phyloP scores from a whole-genome alignment of 1,140 invertebrate genomes.

The Asobara japonica region DNA sequence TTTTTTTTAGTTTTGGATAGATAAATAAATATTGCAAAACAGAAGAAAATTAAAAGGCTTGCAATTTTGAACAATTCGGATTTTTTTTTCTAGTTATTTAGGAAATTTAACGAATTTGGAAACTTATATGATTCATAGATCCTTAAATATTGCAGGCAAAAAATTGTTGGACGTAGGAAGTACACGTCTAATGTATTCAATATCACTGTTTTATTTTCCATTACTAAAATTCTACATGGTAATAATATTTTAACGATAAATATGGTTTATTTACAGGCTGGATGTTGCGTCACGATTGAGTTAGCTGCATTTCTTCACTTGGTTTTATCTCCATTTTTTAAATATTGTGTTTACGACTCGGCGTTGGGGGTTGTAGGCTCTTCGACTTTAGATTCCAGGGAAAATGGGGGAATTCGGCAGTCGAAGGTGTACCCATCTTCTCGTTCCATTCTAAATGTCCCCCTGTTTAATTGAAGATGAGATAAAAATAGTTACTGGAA shows the following conservation, averaged over 20 bases:
- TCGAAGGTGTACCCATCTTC: slow-evolving; percentile 96
- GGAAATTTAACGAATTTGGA: no score
- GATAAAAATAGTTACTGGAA: no score
- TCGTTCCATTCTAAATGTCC: slow-evolving; percentile 95
- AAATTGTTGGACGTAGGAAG: no score
- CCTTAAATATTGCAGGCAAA: no score
- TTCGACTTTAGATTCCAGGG: slow-evolving; percentile 91
- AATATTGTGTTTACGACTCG: slow-evolving; percentile 45
- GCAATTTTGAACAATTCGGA: no score
- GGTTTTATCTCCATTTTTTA: not conserved
- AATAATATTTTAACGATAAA: not conserved
- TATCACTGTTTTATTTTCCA: not conserved
- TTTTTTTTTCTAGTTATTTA: no score
- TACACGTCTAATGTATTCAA: no score
- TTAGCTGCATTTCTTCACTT: not conserved
- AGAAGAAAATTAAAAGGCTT: no score
- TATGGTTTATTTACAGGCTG: not conserved
- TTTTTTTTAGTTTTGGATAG: no score
- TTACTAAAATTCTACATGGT: not conserved
- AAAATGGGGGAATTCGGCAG: slow-evolving; percentile 96
- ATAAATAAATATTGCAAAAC: no score
- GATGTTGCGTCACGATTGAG: not conserved
- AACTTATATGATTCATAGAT: no score
- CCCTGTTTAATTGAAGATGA: slow-evolving; percentile 77
- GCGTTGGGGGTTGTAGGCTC: slow-evolving; percentile 62